A percentile compares a stretch with the other conserved stretches of the same genome.
These are phyloP conservation scores for Gordius sp. DNA, from an alignment of 2,888 invertebrate species.

Conservation along the genomic window DNA sequence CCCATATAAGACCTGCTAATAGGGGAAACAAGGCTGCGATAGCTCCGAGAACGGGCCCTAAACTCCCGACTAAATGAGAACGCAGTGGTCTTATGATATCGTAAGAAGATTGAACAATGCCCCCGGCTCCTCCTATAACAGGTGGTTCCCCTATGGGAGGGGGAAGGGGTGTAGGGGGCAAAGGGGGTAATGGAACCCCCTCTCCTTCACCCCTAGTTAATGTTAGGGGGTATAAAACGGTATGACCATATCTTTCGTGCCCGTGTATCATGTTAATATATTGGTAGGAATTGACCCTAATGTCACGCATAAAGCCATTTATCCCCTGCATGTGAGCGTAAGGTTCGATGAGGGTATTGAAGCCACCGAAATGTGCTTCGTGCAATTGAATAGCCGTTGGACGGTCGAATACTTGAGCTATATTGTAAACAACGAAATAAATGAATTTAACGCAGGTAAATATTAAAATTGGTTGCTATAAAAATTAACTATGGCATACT, in stretches of 20 bases:
- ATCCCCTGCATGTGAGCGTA: neutral
- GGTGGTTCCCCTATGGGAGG: constrained; percentile 8
- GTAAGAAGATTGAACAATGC: neutral
- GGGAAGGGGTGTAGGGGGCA: neutral
- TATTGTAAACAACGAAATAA: too few relatives aligned
- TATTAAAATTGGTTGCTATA: too few relatives aligned
- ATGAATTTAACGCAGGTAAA: too few relatives aligned
- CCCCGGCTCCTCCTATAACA: neutral
- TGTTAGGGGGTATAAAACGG: neutral
- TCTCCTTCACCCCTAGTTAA: neutral
- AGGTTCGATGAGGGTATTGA: neutral
- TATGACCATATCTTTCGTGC: neutral
- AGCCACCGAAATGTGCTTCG: constrained; percentile 4
- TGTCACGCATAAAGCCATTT: neutral
- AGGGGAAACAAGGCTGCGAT: constrained; percentile 21
- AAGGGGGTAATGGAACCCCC: neutral
- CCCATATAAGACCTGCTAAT: constrained; percentile 21
- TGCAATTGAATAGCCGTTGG: neutral
- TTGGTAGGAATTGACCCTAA: neutral
- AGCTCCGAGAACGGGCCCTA: constrained; percentile 22
- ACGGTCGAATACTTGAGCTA: constrained; percentile 9
- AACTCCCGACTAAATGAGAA: constrained; percentile 21
- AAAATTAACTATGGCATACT: too few relatives aligned
- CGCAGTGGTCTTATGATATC: neutral
- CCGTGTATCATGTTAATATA: neutral